phyloP scores from a whole-genome alignment of 2,113 vertebrate species.

The Taxidea taxus region DNA sequence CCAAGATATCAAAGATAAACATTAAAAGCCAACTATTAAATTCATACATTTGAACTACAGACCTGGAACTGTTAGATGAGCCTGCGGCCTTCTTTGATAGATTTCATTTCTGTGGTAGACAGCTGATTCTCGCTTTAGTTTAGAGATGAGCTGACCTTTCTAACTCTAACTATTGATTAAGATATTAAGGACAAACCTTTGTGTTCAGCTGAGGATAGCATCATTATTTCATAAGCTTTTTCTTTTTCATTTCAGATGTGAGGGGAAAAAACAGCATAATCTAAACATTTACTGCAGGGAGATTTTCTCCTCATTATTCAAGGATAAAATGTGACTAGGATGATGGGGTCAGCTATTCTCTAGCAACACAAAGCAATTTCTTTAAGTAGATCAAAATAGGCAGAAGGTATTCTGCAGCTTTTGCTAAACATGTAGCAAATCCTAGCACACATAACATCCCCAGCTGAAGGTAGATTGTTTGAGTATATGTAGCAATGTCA shows the following conservation, averaged over 20 bases:
- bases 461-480: constrained; percentile 54
- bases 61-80: constrained; percentile 22
- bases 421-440: constrained; percentile 32
- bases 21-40: constrained; percentile 2
- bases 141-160: constrained; percentile 55
- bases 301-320: constrained; percentile 79
- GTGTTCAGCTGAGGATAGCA: constrained; percentile 67
- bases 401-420: constrained; percentile 65
- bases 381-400: constrained; percentile 79
- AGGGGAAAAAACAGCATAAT: constrained; percentile 69
- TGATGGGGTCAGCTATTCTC: constrained; percentile 72
- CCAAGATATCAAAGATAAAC: constrained; percentile 46
- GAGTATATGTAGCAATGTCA: not conserved
- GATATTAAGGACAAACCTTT: constrained; percentile 73
- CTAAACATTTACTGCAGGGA: constrained; percentile 75
- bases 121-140: not conserved
- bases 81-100: not conserved
- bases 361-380: constrained; percentile 71
- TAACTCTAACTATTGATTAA: constrained; percentile 67
- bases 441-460: not conserved
- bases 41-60: not conserved
- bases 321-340: constrained; percentile 76
- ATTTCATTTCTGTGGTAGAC: constrained; percentile 35
- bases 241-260: constrained; percentile 54
- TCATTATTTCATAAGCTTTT: constrained; percentile 76